Conservation (phyloP, 2,113 vertebrate genomes). For the Verasper variegatus region DNA sequence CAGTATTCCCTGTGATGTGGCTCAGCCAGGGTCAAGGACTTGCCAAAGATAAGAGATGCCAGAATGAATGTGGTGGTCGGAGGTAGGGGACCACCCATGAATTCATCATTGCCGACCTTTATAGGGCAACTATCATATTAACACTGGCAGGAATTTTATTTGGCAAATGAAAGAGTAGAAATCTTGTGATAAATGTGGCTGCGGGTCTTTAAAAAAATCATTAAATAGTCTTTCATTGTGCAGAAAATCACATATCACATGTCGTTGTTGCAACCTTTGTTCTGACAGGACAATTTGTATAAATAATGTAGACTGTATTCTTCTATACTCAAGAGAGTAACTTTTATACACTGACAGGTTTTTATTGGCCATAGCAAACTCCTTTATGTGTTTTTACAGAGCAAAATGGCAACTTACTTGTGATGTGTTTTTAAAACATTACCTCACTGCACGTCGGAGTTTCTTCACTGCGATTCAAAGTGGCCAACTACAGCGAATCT, state of each 20-base stretch:
- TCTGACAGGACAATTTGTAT: not conserved
- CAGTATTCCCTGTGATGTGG: not conserved
- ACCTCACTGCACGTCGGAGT: too few species aligned
- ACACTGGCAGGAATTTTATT: constrained; percentile 35
- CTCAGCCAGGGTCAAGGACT: not conserved
- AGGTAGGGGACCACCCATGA: constrained; percentile 61
- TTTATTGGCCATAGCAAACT: not conserved
- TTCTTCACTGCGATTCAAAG: not conserved
- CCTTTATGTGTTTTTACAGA: too few species aligned
- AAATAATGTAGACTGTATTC: not conserved
- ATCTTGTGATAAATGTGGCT: constrained; percentile 22
- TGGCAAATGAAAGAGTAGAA: constrained; percentile 28
- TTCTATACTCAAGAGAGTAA: not conserved
- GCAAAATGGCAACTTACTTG: not conserved
- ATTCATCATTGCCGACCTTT: constrained; percentile 54
- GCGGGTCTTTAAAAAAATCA: constrained; percentile 1
- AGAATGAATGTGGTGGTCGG: not conserved
- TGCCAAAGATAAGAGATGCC: not conserved
- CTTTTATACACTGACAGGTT: not conserved
- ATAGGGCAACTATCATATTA: constrained; percentile 54
- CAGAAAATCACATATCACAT: constrained; percentile 15
- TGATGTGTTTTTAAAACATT: not conserved
- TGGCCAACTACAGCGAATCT: not conserved
- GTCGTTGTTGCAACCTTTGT: constrained; percentile 11
- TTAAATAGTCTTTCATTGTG: constrained; percentile 22